phyloP scores from a whole-genome alignment of 2,888 invertebrate genomes.

The Drosophila prolongata region DNA sequence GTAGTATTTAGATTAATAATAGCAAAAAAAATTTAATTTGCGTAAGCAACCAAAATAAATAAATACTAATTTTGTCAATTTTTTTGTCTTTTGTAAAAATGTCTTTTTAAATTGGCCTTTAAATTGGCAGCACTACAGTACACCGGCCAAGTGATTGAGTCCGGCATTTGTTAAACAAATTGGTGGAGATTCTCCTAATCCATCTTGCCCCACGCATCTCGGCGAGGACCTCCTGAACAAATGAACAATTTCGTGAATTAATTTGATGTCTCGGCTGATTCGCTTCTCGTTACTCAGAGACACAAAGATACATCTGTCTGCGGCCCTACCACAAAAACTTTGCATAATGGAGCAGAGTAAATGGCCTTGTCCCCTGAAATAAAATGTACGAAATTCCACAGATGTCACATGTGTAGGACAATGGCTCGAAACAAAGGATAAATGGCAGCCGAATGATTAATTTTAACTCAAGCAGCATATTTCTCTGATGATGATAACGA shows the following conservation, averaged over 20 bases:
- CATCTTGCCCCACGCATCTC: slow-evolving; percentile 8
- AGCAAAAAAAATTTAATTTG: too few relatives aligned
- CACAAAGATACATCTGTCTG: slow-evolving; percentile 42
- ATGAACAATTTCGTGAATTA: slow-evolving; percentile 44
- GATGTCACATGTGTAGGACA: slow-evolving; percentile 42
- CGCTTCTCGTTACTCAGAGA: slow-evolving; percentile 30
- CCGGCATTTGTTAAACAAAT: slow-evolving; percentile 56
- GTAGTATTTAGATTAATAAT: too few relatives aligned
- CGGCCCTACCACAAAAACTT: slow-evolving; percentile 13
- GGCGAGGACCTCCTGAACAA: slow-evolving; percentile 21
- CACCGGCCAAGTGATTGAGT: slow-evolving; percentile 57
- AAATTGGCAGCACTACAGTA: slow-evolving; percentile 5
- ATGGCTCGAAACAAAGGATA: slow-evolving; percentile 33
- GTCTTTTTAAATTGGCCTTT: too few relatives aligned
- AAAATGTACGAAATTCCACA: slow-evolving; percentile 27
- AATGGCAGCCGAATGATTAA: slow-evolving; percentile 46
- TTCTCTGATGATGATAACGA: slow-evolving; percentile 12
- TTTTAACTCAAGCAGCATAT: slow-evolving; percentile 29
- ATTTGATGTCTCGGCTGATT: slow-evolving; percentile 47
- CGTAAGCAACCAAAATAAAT: background rate
- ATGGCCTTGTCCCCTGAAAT: slow-evolving; percentile 24
- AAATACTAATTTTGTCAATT: too few relatives aligned
- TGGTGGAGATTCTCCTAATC: slow-evolving; percentile 47
- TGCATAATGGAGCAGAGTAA: slow-evolving; percentile 36
- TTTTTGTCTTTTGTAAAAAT: too few relatives aligned